phyloP scores from a whole-genome alignment of 2,888 invertebrate species.

The Mantis religiosa region DNA sequence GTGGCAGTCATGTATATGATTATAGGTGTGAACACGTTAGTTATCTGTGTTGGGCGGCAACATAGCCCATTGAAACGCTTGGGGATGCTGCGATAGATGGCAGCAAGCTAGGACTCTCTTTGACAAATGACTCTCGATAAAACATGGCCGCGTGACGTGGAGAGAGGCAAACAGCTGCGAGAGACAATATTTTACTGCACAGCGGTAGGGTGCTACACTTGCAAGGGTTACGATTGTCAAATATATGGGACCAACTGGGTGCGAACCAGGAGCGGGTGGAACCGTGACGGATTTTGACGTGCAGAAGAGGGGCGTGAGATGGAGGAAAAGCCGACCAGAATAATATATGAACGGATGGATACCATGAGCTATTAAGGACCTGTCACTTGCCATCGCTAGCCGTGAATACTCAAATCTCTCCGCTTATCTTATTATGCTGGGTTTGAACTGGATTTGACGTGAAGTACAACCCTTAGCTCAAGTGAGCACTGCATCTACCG shows the following conservation, averaged over 20 bases:
- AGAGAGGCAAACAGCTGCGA: slow-evolving; percentile 24
- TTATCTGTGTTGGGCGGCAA: not conserved
- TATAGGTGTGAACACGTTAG: not conserved
- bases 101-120: slow-evolving; percentile 11
- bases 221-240: not conserved
- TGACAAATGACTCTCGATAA: slow-evolving; percentile 30
- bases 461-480: not conserved
- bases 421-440: not conserved
- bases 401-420: not conserved
- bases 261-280: not conserved
- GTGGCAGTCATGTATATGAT: not conserved
- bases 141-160: slow-evolving; percentile 23
- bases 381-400: not conserved
- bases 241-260: not conserved
- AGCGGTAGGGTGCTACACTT: not conserved
- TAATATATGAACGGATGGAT: not conserved
- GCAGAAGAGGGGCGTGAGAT: not conserved
- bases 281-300: not conserved
- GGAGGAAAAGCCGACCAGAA: not conserved
- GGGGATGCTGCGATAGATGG: slow-evolving; percentile 17
- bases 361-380: not conserved
- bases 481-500: not conserved
- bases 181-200: slow-evolving; percentile 15
- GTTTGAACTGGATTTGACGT: not conserved
- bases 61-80: not conserved